Evolutionary conservation across 1,140 invertebrate genomes (phyloP).

Genomic region (Ceratosolen solmsi): DNA sequence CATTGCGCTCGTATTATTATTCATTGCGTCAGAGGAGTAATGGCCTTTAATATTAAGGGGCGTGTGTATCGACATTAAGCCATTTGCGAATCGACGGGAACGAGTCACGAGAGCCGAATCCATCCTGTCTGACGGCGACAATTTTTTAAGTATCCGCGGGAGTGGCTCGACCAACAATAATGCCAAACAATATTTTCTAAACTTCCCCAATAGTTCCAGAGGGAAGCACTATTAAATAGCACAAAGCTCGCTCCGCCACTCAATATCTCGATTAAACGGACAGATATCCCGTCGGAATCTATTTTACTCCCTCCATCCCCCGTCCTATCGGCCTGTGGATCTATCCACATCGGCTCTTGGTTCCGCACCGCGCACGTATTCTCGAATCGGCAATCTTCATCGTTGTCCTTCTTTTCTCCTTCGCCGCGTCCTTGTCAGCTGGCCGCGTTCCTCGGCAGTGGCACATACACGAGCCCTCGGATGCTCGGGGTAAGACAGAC

Average conservation of each 20-base stretch:
- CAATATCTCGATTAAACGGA: neutral
- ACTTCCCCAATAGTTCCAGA: neutral
- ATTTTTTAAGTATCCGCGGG: no score
- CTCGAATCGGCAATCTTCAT: neutral
- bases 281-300: neutral
- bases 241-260: neutral
- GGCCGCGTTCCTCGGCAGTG: neutral
- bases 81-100: neutral
- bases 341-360: neutral
- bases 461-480: no score
- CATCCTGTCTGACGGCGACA: neutral
- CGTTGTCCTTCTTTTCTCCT: neutral
- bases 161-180: neutral
- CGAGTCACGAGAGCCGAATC: neutral
- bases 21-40: neutral
- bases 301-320: neutral
- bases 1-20: neutral
- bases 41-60: neutral
- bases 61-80: neutral
- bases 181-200: neutral
- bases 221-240: slow-evolving; percentile 3
- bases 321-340: no score
- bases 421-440: no score
- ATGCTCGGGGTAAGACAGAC: no score
- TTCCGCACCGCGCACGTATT: neutral